Base-by-base conservation (phyloP, 35 echinoderm and acorn worm species). In the Lytechinus variegatus region DNA sequence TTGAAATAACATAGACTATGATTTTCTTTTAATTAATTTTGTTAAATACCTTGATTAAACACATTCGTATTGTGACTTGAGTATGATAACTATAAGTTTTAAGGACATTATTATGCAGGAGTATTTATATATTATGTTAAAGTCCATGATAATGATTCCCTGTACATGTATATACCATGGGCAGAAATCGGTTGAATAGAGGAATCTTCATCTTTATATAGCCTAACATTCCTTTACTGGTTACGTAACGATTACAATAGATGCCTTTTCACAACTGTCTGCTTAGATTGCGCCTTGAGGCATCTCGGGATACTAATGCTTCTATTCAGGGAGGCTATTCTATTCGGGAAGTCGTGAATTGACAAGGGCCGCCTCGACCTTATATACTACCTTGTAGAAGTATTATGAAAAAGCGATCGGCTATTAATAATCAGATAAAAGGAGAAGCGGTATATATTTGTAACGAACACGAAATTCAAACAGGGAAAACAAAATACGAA, bases 161-260 rank as follows among this genome's bases (percentile, higher is more conserved):
- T 44, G 33, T 44, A 44, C 33, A 44, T 44, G 33, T 44, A 44
- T 44, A 44, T 44, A 44, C 33, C 33, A 44, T 13, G 88, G 88
- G 88, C 10, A 52, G 14, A 9, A 44, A 9, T 12, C 28, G n/a
- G 4, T 33, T 52, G 29, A 10, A 90, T 11, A 14, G 52, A 2
- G 52, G 29, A 2, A 4, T 5, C 27, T 29, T 54, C 52, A 44
- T 2, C 28, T 44, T 29, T 28, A 90, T 90, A 44, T 44, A 44
- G 33, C 33, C 33, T 44, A 90, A 54, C 88, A 90, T 54, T 54
- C 16, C 5, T 5, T 90, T 52, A 10, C 52, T 7, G 29, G 52
- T 90, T 90, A 90, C 88, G 88, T 90, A 90, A 90, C 24, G 9
- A 54, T 7, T 54, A 90, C 88, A 90, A 90, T 90, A 90, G 29